These are phyloP conservation scores for Laterallus jamaicensis DNA, from an alignment of 2,113 vertebrate species.

Conservation along the genomic window DNA sequence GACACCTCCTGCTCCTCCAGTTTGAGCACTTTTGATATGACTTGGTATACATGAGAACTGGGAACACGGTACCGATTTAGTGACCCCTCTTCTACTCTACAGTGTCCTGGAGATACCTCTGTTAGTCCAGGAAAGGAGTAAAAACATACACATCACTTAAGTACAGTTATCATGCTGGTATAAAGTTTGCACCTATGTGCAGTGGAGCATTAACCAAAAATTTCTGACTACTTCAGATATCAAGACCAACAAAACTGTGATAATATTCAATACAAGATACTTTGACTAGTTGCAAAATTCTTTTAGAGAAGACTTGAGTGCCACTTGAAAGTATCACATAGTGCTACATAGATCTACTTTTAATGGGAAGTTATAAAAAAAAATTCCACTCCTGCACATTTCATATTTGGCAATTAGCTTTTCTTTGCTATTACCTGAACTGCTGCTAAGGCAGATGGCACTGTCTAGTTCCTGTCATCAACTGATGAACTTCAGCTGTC, in stretches of 20 bases:
- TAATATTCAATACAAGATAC: not conserved
- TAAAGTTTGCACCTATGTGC: not conserved
- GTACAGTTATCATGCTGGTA: not conserved
- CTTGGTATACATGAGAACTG: not conserved
- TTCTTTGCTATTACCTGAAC: slow-evolving; percentile 56
- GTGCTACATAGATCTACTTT: not conserved
- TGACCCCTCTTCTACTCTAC: not conserved
- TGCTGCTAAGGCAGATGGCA: slow-evolving; percentile 64
- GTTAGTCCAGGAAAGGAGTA: not conserved
- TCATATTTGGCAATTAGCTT: slow-evolving; percentile 23
- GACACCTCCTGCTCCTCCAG: not conserved
- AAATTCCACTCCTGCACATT: not conserved
- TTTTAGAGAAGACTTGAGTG: not conserved
- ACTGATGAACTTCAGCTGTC: slow-evolving; percentile 61
- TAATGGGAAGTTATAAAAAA: not conserved
- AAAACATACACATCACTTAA: not conserved
- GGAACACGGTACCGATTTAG: not conserved
- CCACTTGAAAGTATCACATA: not conserved
- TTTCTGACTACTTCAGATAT: not conserved
- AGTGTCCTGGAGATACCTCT: not conserved
- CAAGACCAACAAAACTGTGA: not conserved
- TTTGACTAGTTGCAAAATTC: not conserved
- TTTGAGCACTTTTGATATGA: not conserved
- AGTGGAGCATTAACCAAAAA: not conserved
- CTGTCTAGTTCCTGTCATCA: slow-evolving; percentile 61